Conservation (phyloP, 2,888 invertebrate species). For the Macrophya annulata region DNA sequence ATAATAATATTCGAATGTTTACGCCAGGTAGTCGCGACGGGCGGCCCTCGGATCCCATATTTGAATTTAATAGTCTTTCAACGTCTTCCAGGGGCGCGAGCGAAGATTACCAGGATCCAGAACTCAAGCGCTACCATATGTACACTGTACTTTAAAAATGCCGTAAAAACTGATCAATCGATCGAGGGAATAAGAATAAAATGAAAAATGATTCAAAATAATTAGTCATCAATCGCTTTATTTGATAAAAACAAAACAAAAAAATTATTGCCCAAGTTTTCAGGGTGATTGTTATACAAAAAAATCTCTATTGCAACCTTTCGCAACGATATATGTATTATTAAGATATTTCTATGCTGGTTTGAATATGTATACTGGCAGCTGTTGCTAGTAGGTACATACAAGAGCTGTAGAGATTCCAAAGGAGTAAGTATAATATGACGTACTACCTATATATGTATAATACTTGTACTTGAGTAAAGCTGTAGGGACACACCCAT, state of each 20-base stretch:
- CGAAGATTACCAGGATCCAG: conserved; percentile 27
- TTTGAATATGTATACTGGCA: background rate
- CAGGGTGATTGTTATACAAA: conserved; percentile 5
- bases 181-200: background rate
- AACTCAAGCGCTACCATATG: background rate
- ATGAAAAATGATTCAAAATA: background rate
- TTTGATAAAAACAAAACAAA: no score
- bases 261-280: background rate
- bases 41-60: conserved; percentile 68
- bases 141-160: background rate
- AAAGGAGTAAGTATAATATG: conserved; percentile 29
- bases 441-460: background rate
- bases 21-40: conserved; percentile 54
- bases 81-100: conserved; percentile 46
- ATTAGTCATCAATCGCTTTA: no score
- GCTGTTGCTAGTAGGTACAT: background rate
- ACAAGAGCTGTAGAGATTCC: conserved; percentile 25
- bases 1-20: conserved; percentile 55
- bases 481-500: conserved; percentile 47
- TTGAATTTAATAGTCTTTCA: conserved; percentile 64
- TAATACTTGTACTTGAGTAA: no score
- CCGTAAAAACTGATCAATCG: no score
- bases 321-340: conserved; percentile 1
- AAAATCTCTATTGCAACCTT: conserved; percentile 5
- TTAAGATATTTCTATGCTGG: no score